These are phyloP conservation scores for Alectoris magna DNA, from an alignment of 2,797 vertebrate genomes.

Conservation along the genomic window DNA sequence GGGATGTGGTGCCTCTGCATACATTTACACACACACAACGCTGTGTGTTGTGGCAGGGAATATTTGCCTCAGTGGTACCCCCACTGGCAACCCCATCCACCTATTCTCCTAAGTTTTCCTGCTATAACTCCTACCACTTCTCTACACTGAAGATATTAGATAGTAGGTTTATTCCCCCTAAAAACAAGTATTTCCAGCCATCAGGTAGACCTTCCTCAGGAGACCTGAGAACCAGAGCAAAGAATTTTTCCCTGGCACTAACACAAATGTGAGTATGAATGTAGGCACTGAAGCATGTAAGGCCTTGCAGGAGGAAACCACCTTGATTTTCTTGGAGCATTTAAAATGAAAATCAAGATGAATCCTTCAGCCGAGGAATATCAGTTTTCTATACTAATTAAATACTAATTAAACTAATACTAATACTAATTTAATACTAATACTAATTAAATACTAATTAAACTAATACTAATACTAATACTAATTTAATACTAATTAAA, in stretches of 20 bases:
- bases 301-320: not conserved
- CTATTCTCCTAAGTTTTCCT: not conserved
- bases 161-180: not conserved
- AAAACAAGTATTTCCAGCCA: not conserved
- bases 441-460: too few species aligned
- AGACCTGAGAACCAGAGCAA: not conserved
- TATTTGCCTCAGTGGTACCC: not conserved
- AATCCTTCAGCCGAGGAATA: not conserved
- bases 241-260: not conserved
- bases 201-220: not conserved
- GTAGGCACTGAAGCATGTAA: not conserved
- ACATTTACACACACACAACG: not conserved
- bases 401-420: not conserved
- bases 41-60: not conserved
- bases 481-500: not conserved
- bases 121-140: not conserved
- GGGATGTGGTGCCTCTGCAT: not conserved
- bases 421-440: too few species aligned
- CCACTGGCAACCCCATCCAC: not conserved
- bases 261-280: accelerated
- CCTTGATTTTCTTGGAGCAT: not conserved
- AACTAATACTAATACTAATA: too few species aligned
- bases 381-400: not conserved
- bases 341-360: conserved; percentile 1
- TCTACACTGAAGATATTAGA: not conserved